phyloP scores from a whole-genome alignment of 2,888 invertebrate species.

The Globia sparganii region DNA sequence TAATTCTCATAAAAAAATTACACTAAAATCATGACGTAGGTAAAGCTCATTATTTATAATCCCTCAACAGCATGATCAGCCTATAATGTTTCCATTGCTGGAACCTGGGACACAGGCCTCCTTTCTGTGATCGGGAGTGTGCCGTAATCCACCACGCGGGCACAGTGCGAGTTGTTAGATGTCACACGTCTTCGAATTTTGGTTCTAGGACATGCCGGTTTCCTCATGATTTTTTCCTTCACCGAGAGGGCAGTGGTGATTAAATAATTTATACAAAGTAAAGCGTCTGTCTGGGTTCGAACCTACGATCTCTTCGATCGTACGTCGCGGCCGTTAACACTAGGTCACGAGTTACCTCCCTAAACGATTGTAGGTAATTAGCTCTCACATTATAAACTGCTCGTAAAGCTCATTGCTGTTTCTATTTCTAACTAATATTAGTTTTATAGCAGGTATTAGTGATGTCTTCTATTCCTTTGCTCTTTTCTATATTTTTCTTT shows the following conservation, averaged over 20 bases:
- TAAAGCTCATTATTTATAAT: no score
- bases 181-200: not conserved
- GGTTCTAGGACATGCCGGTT: no score
- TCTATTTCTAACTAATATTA: not conserved
- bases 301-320: no score
- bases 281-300: no score
- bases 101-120: not conserved
- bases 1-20: not conserved
- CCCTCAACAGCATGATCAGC: no score
- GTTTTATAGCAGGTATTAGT: not conserved
- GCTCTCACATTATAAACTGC: not conserved
- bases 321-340: no score
- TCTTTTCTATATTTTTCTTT: not conserved
- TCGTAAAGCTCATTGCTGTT: not conserved
- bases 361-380: not conserved
- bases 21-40: not conserved
- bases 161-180: not conserved
- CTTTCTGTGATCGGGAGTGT: not conserved
- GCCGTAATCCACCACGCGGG: not conserved
- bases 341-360: not conserved
- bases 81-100: no score
- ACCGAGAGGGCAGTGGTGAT: no score
- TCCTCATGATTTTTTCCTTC: no score
- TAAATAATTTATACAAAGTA: no score
- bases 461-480: not conserved